Evolutionary conservation across 2,113 vertebrate species (phyloP).

Genomic region (Sinocyclocheilus anshuiensis): DNA sequence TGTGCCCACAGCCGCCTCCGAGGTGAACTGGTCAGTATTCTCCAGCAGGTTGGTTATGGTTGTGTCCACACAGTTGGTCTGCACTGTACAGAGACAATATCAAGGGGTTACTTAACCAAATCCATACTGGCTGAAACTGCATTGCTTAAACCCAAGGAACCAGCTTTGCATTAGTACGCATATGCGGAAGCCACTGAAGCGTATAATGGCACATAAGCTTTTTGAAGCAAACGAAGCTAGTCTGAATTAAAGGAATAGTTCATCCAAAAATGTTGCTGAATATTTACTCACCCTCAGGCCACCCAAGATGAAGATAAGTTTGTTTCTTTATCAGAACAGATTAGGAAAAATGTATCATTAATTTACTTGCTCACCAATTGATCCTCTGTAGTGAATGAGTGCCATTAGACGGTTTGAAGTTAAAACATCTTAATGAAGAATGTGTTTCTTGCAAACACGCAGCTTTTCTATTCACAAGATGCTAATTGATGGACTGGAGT

Average conservation of each 20-base stretch:
- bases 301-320: too few relatives aligned
- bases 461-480: too few relatives aligned
- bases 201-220: neutral
- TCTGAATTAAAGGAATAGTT: neutral
- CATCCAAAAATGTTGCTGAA: too few relatives aligned
- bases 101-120: neutral
- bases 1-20: slow-evolving; percentile 54
- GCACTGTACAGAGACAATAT: slow-evolving; percentile 65
- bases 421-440: too few relatives aligned
- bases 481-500: too few relatives aligned
- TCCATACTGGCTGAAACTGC: neutral
- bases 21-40: slow-evolving; percentile 74
- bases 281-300: too few relatives aligned
- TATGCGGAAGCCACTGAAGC: neutral
- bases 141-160: neutral
- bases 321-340: too few relatives aligned
- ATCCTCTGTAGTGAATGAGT: too few relatives aligned
- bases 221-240: neutral
- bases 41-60: slow-evolving; percentile 97
- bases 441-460: too few relatives aligned
- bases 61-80: slow-evolving; percentile 91
- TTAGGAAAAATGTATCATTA: too few relatives aligned
- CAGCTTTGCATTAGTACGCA: neutral
- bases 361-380: too few relatives aligned
- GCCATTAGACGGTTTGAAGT: too few relatives aligned